Base-by-base conservation (phyloP, 2,888 invertebrate species). In the Scotopteryx bipunctaria region DNA sequence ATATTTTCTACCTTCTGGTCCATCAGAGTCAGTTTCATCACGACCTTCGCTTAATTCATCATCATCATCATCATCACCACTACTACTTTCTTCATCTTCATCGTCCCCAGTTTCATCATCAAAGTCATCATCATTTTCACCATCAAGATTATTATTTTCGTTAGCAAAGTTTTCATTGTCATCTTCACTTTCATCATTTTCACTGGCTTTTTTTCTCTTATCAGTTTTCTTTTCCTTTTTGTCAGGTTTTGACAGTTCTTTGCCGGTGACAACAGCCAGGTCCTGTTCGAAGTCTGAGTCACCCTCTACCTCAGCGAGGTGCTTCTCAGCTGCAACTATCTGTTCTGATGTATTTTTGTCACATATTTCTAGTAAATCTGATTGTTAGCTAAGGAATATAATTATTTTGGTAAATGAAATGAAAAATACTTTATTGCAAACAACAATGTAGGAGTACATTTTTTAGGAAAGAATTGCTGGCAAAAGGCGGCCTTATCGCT, bases 331-430 rank as follows among this genome's bases (percentile, higher is more conserved):
- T 47, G 92, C 91, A 1, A 92, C 91, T 35, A 92, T 91, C 61
- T 91, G 88, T 71, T 93, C 91, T 64, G 93, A 90, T 53, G 93
- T 93, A 44, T 93, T 91, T 52, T 91, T 88, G 67, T 95, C 94
- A 77, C 95, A 95, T 48, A 95, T 92, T 83, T 96, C 95, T 66
- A 96, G 85, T 66, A 94, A 83, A 91, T 94, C 94, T 93, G 77
- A n/a, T 47, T 40, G n/a, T 3, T 15, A 21, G 44, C 63, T 67
- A 57, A 69, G 62, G 53, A 63, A 29, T 21, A 13, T 45, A 6
- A 21, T 17, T 8, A 13, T n/a, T n/a, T n/a, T n/a, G n/a, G 21
- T 40, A 11, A 13, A 37, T 23, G 6, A 41, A 2, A n/a, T n/a
- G n/a, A n/a, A n/a, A n/a, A n/a, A n/a, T n/a, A n/a, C n/a, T n/a